A percentile compares a stretch with the other conserved stretches of the same genome.
phyloP scores from a whole-genome alignment of 2,888 invertebrate species.

The Phaedon cochleariae region DNA sequence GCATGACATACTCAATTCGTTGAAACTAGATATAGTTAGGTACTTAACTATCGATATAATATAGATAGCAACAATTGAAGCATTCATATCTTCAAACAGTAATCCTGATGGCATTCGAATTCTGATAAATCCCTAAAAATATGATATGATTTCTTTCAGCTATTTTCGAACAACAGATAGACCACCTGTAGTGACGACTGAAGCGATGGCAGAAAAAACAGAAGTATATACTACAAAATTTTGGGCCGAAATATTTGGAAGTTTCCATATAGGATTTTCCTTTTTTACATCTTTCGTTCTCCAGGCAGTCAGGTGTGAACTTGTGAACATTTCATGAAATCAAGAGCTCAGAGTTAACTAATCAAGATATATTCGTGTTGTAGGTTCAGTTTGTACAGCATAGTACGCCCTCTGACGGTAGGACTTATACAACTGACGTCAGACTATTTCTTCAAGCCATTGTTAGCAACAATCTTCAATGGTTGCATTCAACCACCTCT shows the following conservation, averaged over 20 bases:
- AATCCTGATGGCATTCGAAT: too few species aligned
- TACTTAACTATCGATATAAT: too few species aligned
- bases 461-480: constrained; percentile 70
- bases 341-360: too few species aligned
- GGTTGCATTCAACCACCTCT: constrained; percentile 74
- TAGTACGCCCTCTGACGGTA: constrained; percentile 68
- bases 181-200: constrained; percentile 67
- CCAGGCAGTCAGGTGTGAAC: constrained; percentile 65
- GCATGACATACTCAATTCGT: too few species aligned
- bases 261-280: constrained; percentile 68
- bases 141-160: constrained; percentile 50
- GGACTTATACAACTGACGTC: constrained; percentile 70
- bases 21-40: too few species aligned
- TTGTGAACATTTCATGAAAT: too few species aligned
- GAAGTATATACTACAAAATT: constrained; percentile 69
- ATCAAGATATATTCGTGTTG: constrained; percentile 13
- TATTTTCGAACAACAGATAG: constrained; percentile 72
- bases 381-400: constrained; percentile 67
- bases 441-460: constrained; percentile 75
- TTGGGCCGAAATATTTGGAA: constrained; percentile 75
- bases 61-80: too few species aligned
- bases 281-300: constrained; percentile 70
- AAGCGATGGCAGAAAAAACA: constrained; percentile 68
- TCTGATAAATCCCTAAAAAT: too few species aligned
- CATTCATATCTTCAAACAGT: too few species aligned